Evolutionary conservation across 1,140 invertebrate genomes (phyloP), one percentile per base, ranked within the genome.

Genomic region (Lepidurus apus): DNA sequence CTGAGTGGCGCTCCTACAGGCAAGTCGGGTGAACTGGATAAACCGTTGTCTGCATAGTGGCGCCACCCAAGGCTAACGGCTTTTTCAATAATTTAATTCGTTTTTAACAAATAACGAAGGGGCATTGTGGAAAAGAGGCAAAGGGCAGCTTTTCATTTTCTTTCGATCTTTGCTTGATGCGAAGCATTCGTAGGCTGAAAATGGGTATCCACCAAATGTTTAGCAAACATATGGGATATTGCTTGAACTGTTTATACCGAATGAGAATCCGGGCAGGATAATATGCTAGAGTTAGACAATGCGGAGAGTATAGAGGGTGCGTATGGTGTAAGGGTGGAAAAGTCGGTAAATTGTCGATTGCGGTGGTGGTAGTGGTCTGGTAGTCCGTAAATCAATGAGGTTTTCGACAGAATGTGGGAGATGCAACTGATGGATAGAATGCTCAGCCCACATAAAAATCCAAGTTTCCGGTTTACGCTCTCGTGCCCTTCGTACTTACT

Each of bases 391-490:
- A 65, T 65, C 53, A 65, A 65, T 65, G 53, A 21, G 53, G 53
- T 65, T 21, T 65, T 65, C 53, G 53, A 65, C 53, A 65, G 17
- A 65, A 21, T 65, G 53, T 65, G 53, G 53, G 53, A 65, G n/a
- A 65, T 65, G 53, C 6, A 65, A 13, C 53, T 65, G 53, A 65
- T 65, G 53, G 53, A 65, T 65, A 21, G 53, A 65, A 65, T 65
- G 53, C 21, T 65, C 53, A 65, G 17, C 53, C 21, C 17, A 65
- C 53, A 65, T 65, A n/a, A 65, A 65, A 65, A 65, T 34, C 53
- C 53, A 65, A 65, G 53, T 65, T 65, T 65, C n/a, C 53, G 53
- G 53, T 65, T 65, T 65, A 65, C 53, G 53, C 9, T 65, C 53
- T 65, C 21, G 53, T 65, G 53, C 53, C 53, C 53, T 17, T 65